phyloP scores from a whole-genome alignment of 2,113 vertebrate genomes.

The Acanthisitta chloris region DNA sequence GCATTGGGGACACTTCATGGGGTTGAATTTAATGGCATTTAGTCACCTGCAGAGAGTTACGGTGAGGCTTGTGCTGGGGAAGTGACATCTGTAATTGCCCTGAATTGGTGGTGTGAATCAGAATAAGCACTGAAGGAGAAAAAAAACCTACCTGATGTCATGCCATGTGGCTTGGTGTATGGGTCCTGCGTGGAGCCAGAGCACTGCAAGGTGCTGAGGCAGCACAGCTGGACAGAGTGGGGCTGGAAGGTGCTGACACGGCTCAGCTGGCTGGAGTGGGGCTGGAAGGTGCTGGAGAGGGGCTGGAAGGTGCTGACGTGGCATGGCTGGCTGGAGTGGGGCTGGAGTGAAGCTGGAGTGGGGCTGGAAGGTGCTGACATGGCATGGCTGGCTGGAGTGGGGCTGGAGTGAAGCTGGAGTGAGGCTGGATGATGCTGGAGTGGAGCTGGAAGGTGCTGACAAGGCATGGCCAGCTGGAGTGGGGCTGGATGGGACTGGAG shows the following conservation, averaged over 20 bases:
- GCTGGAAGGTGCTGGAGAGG: background rate
- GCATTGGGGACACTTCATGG: accelerated
- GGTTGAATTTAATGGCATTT: background rate
- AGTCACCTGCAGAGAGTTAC: background rate
- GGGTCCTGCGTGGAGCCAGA: background rate
- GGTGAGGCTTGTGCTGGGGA: background rate
- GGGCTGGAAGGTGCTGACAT: too few relatives aligned
- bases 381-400: background rate
- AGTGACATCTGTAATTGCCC: background rate
- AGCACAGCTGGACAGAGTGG: background rate
- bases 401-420: too few relatives aligned
- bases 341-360: too few relatives aligned
- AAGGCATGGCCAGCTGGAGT: too few relatives aligned
- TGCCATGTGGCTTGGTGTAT: accelerated
- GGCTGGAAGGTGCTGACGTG: background rate
- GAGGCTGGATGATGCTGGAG: too few relatives aligned
- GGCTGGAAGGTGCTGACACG: background rate
- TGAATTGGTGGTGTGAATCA: background rate
- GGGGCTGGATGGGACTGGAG: too few relatives aligned
- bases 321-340: too few relatives aligned
- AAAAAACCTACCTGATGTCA: accelerated
- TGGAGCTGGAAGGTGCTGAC: accelerated
- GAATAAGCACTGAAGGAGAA: background rate
- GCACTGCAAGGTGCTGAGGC: background rate
- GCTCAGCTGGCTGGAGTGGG: background rate